Conservation (phyloP, 1,140 invertebrate genomes). For the Artemia franciscana region DNA sequence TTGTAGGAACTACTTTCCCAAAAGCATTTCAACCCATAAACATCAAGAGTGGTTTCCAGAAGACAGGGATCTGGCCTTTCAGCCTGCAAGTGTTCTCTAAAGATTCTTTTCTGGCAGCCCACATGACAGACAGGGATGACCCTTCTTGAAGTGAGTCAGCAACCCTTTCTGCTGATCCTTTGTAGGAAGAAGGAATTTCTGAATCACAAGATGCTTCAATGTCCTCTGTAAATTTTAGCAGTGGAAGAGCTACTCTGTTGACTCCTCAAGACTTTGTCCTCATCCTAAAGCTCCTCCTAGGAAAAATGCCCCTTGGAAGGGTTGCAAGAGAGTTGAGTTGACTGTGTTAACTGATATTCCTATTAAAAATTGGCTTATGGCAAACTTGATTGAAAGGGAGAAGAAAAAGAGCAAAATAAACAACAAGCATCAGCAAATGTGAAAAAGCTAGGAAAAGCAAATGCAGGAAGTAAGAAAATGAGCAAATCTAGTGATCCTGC, state of each 20-base stretch:
- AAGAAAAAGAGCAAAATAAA: neutral
- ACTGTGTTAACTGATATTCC: neutral
- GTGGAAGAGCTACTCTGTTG: neutral
- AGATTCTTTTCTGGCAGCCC: neutral
- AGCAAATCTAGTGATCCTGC: neutral
- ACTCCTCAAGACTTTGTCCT: neutral
- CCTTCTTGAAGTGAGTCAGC: neutral
- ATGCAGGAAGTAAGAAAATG: neutral
- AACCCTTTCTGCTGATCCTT: neutral
- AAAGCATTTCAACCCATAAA: neutral
- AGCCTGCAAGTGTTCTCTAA: neutral
- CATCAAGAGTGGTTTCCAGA: neutral
- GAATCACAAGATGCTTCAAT: neutral
- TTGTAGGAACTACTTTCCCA: neutral
- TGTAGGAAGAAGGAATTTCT: neutral
- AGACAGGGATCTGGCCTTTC: neutral
- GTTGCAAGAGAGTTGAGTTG: neutral
- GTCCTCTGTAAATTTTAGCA: neutral
- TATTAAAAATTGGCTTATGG: neutral
- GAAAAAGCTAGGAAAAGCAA: neutral
- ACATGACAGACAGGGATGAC: neutral
- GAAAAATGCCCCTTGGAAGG: neutral
- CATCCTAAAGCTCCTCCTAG: neutral
- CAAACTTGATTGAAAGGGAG: neutral
- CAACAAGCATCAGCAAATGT: neutral